Percentiles rank a stretch among this genome's conserved stretches.
Evolutionary conservation across 2,888 invertebrate species (phyloP).

Genomic region (Tolmerus cingulatus): DNA sequence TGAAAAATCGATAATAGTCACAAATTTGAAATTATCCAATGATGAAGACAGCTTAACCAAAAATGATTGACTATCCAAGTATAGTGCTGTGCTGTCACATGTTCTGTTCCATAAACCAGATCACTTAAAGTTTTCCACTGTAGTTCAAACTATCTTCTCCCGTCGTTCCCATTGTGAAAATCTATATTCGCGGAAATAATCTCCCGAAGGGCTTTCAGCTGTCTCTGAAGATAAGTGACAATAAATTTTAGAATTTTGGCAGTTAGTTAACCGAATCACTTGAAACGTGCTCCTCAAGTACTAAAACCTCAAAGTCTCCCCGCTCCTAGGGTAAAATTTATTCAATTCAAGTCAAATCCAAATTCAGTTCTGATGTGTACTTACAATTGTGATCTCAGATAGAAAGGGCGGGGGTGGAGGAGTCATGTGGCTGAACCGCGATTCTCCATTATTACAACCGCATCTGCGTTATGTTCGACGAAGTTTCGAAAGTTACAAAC

Average conservation of each 20-base stretch:
- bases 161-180: background rate
- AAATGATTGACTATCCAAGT: background rate
- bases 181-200: background rate
- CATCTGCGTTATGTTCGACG: background rate
- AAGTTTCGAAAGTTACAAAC: background rate
- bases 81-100: background rate
- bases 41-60: background rate
- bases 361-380: background rate
- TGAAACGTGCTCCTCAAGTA: background rate
- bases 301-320: background rate
- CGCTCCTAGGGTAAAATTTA: background rate
- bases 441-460: background rate
- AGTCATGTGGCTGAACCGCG: background rate
- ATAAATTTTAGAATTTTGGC: background rate
- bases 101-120: background rate
- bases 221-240: background rate
- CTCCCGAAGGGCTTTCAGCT: background rate
- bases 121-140: background rate
- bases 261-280: background rate
- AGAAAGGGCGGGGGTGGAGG: background rate
- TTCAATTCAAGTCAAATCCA: background rate
- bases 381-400: background rate
- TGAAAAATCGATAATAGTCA: background rate
- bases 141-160: background rate
- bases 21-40: no score